Evolutionary conservation across 2,888 invertebrate species (phyloP).

Genomic region (Mesorhabditis belari): DNA sequence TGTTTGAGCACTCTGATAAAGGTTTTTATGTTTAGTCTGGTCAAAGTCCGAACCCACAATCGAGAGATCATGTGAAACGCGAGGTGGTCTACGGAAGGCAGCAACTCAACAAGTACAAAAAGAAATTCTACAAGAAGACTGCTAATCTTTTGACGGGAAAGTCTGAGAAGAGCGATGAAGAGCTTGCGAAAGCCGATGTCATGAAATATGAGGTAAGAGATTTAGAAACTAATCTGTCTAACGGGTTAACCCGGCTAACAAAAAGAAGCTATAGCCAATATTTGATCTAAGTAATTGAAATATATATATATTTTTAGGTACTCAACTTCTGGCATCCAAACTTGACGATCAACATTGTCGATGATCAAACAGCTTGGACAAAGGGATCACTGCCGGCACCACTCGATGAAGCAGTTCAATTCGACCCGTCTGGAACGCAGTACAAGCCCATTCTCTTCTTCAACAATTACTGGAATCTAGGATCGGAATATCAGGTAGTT

Average conservation of each 20-base stretch:
- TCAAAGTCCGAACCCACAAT: slow-evolving; percentile 70
- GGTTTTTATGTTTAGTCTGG: slow-evolving; percentile 57
- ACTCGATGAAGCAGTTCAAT: slow-evolving; percentile 33
- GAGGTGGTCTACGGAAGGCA: slow-evolving; percentile 34
- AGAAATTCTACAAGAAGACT: slow-evolving; percentile 74
- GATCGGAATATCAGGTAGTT: slow-evolving; percentile 63
- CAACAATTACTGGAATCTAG: slow-evolving; percentile 98
- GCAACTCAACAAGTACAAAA: slow-evolving; percentile 65
- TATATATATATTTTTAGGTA: slow-evolving; percentile 65
- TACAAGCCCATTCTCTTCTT: slow-evolving; percentile 89
- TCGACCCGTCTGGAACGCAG: slow-evolving; percentile 70
- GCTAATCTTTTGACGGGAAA: slow-evolving; percentile 87
- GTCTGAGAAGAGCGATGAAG: slow-evolving; percentile 48
- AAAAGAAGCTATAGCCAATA: not conserved
- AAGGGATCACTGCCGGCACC: slow-evolving; percentile 58
- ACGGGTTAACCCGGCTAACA: not conserved
- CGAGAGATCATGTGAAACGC: slow-evolving; percentile 31
- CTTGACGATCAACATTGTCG: slow-evolving; percentile 84
- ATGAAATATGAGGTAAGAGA: slow-evolving; percentile 29
- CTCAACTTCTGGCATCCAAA: slow-evolving; percentile 99
- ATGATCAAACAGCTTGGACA: slow-evolving; percentile 91
- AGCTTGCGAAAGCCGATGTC: slow-evolving; percentile 60
- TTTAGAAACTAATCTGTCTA: too few relatives aligned
- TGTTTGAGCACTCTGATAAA: not conserved
- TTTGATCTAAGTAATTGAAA: not conserved